phyloP scores from a whole-genome alignment of 2,113 vertebrate genomes.

The Himantopus leucocephalus region DNA sequence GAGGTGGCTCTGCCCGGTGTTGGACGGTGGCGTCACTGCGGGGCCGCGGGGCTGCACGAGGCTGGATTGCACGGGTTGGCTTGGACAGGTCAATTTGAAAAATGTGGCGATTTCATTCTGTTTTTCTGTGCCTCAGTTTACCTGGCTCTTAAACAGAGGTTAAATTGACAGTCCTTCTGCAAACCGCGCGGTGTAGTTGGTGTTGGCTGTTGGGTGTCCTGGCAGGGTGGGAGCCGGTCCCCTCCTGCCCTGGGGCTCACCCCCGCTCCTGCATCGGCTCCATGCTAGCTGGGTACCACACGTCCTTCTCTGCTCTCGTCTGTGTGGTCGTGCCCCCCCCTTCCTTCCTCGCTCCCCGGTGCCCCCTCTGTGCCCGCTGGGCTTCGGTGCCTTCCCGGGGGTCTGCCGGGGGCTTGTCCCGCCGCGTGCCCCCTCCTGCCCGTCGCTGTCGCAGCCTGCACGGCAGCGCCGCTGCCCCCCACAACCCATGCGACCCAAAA shows the following conservation, averaged over 20 bases:
- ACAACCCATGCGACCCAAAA: accelerated
- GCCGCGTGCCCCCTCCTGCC: accelerated
- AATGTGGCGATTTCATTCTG: not conserved
- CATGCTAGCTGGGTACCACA: accelerated
- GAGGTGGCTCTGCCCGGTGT: not conserved
- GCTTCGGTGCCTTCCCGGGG: accelerated
- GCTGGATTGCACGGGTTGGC: not conserved
- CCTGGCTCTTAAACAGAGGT: not conserved
- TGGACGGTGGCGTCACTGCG: not conserved
- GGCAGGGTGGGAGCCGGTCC: not conserved
- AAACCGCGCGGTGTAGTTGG: accelerated
- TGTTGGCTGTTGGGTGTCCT: not conserved
- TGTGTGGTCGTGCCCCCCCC: accelerated
- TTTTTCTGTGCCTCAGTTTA: not conserved
- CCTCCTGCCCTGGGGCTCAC: not conserved
- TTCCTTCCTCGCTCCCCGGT: accelerated
- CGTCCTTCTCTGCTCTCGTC: accelerated
- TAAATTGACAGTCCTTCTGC: accelerated
- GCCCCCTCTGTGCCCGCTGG: not conserved
- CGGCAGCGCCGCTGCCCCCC: not conserved
- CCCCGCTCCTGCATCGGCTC: accelerated
- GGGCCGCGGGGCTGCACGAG: not conserved
- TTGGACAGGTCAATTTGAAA: not conserved
- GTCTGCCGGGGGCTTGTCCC: not conserved
- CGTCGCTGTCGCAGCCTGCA: accelerated